These are phyloP conservation scores for Theristus sp. DNA, from an alignment of 2,888 invertebrate species.

Conservation along the genomic window DNA sequence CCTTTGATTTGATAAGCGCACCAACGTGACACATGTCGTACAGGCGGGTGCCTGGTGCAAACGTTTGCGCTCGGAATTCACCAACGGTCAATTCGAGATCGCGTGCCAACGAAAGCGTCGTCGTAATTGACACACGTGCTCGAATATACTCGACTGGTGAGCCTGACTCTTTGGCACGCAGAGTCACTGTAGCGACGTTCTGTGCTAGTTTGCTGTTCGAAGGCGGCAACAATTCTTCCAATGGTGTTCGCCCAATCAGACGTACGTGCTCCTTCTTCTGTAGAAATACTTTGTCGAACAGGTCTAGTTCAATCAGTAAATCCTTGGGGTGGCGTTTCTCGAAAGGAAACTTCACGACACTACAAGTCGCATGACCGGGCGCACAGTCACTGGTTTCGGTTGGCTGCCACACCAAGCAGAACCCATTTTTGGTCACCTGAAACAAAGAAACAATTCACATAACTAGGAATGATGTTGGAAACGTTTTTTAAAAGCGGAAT, in stretches of 20 bases:
- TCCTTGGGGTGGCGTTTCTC: conserved; percentile 14
- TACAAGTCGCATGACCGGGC: conserved; percentile 10
- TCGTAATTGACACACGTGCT: conserved; percentile 23
- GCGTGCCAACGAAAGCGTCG: conserved; percentile 24
- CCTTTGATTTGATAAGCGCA: conserved; percentile 18
- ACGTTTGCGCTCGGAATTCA: conserved; percentile 17
- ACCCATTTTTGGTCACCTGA: conserved; percentile 24
- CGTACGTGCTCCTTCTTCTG: conserved; percentile 29
- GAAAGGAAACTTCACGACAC: conserved; percentile 25
- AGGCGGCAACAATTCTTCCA: conserved; percentile 30
- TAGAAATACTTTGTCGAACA: conserved; percentile 31
- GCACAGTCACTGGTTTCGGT: conserved; percentile 17
- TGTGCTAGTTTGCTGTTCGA: conserved; percentile 22
- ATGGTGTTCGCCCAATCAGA: conserved; percentile 23
- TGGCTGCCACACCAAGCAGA: conserved; percentile 28
- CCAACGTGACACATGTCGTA: conserved; percentile 22
- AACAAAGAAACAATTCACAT: neutral
- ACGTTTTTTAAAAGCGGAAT: no score
- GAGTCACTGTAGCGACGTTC: conserved; percentile 21
- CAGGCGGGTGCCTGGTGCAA: conserved; percentile 19
- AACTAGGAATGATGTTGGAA: no score
- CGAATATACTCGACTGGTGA: conserved; percentile 7
- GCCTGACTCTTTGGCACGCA: conserved; percentile 7
- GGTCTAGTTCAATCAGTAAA: conserved; percentile 16
- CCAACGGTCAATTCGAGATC: conserved; percentile 25